Evolutionary conservation across 2,113 vertebrate species (phyloP), one percentile per base, ranked within the genome.

Genomic region (Rhadina sibilatrix): DNA sequence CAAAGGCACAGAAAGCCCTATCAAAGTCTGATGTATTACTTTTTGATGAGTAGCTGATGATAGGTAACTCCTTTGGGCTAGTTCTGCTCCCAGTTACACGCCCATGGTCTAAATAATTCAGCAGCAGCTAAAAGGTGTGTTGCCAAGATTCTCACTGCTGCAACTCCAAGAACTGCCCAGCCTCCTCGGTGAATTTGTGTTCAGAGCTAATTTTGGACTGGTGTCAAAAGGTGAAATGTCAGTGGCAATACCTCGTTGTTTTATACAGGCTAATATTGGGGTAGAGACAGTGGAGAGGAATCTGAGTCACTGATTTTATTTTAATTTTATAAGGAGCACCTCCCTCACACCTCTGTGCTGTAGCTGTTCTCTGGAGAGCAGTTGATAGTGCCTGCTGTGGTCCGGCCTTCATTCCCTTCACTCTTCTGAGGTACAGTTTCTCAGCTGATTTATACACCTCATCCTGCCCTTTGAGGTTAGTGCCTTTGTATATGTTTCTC

Each of bases 371-470:
- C 49, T 1, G 4, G 54, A 61, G 66, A 46, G 6, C 2, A 4
- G 17, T 15, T 13, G 40, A 5, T 2, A 44, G 54, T 1, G 0
- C 52, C 66, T n/a, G 25, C 79, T 63, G 20, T 37, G 40, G 42
- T 14, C 4, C 22, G 56, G 66, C 59, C n/a, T 47, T 44, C 23
- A 2, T 54, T 30, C 52, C 37, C 65, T 25, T 38, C 0, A 0
- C 79, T 76, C 31, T 4, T 38, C 6, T 16, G 15, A 66, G 28
- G 30, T 11, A 8, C 0, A 0, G 9, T 30, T 86, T 86, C 56
- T 81, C 79, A 35, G 82, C 47, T 75, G 52, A 27, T 70, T 50
- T 38, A 12, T 7, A 42, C 40, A 6, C 15, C 23, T 52, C 61
- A 31, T 19, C 31, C 24, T 63, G 25, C 61, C 64, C 77, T 77